A percentile compares a stretch with the other conserved stretches of the same genome.
phyloP scores from a whole-genome alignment of 35 echinoderm and acorn worm species.

The Lytechinus variegatus region DNA sequence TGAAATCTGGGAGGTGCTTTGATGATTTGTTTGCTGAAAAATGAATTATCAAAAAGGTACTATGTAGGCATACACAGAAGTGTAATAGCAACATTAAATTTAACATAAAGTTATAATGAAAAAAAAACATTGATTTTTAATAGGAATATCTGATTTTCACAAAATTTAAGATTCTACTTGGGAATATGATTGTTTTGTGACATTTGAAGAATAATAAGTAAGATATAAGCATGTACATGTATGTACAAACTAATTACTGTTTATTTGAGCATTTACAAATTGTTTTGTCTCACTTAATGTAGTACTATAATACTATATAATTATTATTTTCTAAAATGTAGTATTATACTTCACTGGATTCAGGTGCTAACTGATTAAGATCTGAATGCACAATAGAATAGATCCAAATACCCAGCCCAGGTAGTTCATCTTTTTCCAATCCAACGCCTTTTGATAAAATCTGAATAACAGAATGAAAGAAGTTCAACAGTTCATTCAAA shows the following conservation, averaged over 20 bases:
- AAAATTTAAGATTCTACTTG: background rate
- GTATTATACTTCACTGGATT: too few relatives aligned
- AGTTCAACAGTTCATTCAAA: background rate
- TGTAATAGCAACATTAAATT: too few relatives aligned
- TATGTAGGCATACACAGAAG: too few relatives aligned
- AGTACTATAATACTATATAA: too few relatives aligned
- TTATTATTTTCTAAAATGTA: too few relatives aligned
- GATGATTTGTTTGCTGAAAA: constrained; percentile 4
- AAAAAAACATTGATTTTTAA: too few relatives aligned
- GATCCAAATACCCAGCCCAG: background rate
- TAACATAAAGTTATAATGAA: too few relatives aligned
- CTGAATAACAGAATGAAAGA: background rate
- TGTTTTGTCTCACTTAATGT: background rate
- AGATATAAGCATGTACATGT: background rate
- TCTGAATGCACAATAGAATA: background rate
- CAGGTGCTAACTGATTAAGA: background rate
- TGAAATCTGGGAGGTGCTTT: background rate
- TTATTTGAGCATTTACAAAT: too few relatives aligned
- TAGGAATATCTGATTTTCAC: too few relatives aligned
- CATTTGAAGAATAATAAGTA: too few relatives aligned
- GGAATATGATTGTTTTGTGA: background rate
- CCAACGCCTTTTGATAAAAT: background rate
- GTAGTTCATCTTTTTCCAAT: background rate
- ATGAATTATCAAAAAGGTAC: background rate
- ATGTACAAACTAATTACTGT: background rate